Percentiles rank a stretch among this genome's conserved stretches.
Evolutionary conservation across 2,888 invertebrate genomes (phyloP).

Genomic region (Alsophila aescularia): DNA sequence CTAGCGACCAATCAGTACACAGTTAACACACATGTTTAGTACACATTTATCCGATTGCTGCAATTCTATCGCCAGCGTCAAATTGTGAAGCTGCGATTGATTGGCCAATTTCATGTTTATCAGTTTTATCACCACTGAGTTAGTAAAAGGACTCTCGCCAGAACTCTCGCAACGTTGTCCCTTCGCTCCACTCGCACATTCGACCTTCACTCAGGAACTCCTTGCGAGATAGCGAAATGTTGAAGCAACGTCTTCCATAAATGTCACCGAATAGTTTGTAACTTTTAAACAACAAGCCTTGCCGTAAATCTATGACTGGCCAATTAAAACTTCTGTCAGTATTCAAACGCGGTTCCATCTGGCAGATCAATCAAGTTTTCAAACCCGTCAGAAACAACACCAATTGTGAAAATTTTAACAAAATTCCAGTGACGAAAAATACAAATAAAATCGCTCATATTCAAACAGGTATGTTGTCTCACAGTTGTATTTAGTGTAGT

Average conservation of each 20-base stretch:
- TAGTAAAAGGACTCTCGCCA: too few species aligned
- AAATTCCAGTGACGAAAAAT: constrained; percentile 48
- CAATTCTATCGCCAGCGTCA: too few species aligned
- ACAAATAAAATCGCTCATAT: constrained; percentile 28
- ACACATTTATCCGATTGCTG: too few species aligned
- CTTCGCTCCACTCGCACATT: too few species aligned
- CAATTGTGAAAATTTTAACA: constrained; percentile 29
- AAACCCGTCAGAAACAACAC: constrained; percentile 33
- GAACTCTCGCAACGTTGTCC: too few species aligned
- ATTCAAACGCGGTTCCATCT: constrained; percentile 50
- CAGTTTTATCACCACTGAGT: too few species aligned
- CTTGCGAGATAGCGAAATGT: neutral
- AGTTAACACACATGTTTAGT: too few species aligned
- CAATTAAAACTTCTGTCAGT: constrained; percentile 33
- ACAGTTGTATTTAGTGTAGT: constrained; percentile 4
- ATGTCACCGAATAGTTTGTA: constrained; percentile 6
- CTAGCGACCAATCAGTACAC: too few species aligned
- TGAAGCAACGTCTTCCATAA: neutral
- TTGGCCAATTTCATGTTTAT: too few species aligned
- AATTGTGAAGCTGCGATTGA: too few species aligned
- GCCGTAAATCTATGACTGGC: constrained; percentile 29
- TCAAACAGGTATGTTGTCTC: constrained; percentile 37
- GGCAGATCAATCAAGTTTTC: constrained; percentile 40
- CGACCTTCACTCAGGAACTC: too few species aligned
- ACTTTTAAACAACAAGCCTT: constrained; percentile 13